phyloP scores from a whole-genome alignment of 2,797 vertebrate species.

The Notamacropus eugenii region DNA sequence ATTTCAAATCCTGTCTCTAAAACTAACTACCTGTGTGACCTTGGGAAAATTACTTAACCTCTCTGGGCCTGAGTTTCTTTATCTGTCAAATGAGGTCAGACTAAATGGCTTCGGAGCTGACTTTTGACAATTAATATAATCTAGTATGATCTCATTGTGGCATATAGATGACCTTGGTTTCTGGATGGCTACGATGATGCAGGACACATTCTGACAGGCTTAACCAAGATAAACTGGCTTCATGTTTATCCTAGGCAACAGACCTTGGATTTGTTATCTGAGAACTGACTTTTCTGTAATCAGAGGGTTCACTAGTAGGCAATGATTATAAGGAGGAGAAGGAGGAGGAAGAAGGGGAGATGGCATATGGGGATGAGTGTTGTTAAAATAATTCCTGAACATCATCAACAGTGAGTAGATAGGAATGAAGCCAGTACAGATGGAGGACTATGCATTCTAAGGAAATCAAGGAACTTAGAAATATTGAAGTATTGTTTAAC shows the following conservation, averaged over 20 bases:
- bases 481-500: not conserved
- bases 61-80: not conserved
- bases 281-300: not conserved
- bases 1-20: not conserved
- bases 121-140: not conserved
- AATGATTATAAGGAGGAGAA: not conserved
- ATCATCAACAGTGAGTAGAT: not conserved
- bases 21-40: not conserved
- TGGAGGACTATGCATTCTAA: not conserved
- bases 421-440: not conserved
- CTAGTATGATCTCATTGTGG: not conserved
- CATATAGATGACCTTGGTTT: not conserved
- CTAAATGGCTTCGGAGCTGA: not conserved
- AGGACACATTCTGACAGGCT: not conserved
- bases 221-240: not conserved
- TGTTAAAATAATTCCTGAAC: not conserved
- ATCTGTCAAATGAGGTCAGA: not conserved
- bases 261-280: not conserved
- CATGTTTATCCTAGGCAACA: not conserved
- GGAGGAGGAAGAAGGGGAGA: not conserved
- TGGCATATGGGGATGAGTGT: not conserved
- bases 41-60: not conserved
- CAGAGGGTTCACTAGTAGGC: not conserved
- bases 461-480: not conserved
- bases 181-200: not conserved